These are phyloP conservation scores for Agriopis leucophaearia DNA, from an alignment of 2,888 invertebrate species.

Conservation along the genomic window DNA sequence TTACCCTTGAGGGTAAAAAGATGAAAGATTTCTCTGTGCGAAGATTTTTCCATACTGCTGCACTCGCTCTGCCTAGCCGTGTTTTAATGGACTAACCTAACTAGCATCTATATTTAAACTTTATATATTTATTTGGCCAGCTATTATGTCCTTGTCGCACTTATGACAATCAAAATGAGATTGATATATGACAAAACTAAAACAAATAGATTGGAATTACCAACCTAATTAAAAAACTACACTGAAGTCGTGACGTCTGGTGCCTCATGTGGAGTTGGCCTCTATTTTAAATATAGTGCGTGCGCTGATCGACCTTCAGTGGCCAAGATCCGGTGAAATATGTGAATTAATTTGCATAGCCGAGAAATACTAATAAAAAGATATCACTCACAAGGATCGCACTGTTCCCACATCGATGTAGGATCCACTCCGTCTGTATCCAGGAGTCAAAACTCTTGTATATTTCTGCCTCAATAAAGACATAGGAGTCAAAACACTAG, in stretches of 20 bases:
- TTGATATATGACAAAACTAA: no score
- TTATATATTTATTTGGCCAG: no score
- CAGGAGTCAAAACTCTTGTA: background rate
- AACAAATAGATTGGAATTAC: no score
- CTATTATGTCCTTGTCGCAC: no score
- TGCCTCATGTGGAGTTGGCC: background rate
- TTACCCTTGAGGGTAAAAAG: no score
- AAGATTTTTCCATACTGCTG: no score
- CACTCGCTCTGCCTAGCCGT: no score
- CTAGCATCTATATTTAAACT: no score
- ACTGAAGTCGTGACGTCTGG: background rate
- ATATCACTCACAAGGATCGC: conserved; percentile 22
- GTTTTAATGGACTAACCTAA: no score
- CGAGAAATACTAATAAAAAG: no score
- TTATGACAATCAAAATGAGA: background rate
- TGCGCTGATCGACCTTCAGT: background rate
- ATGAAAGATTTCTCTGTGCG: no score
- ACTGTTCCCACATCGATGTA: conserved; percentile 22
- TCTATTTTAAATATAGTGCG: background rate
- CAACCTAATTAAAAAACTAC: no score
- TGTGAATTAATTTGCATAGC: background rate
- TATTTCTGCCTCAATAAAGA: background rate
- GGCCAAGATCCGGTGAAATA: background rate
- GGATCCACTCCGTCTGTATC: background rate
- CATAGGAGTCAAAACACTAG: background rate